These are phyloP conservation scores for Diarsia rubi DNA, from an alignment of 2,888 invertebrate genomes.

Conservation along the genomic window DNA sequence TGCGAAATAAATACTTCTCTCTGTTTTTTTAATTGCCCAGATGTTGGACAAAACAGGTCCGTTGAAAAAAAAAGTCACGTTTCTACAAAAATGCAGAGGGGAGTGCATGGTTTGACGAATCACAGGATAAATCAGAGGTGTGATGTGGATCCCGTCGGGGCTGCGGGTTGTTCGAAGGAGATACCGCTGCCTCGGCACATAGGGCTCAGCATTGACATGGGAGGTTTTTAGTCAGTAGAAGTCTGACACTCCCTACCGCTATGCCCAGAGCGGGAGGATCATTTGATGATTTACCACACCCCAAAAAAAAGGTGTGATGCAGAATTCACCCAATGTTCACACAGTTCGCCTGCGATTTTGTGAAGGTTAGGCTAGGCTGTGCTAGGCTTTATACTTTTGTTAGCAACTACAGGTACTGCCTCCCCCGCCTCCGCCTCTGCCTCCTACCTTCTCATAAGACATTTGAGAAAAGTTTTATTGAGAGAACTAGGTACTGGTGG, in stretches of 20 bases:
- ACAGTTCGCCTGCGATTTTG: not conserved
- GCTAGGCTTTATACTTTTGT: too few relatives aligned
- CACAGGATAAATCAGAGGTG: not conserved
- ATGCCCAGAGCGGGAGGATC: too few relatives aligned
- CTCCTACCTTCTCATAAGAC: not conserved
- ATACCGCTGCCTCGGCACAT: too few relatives aligned
- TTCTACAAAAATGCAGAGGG: not conserved
- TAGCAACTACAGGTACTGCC: not conserved
- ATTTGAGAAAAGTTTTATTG: not conserved
- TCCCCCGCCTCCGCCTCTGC: too few relatives aligned
- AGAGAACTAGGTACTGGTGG: not conserved
- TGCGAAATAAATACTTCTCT: constrained; percentile 24
- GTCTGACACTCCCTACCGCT: too few relatives aligned
- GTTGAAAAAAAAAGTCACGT: not conserved
- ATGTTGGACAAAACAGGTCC: not conserved
- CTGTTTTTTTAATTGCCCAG: constrained; percentile 1
- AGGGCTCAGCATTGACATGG: too few relatives aligned
- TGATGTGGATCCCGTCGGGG: too few relatives aligned
- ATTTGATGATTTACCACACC: too few relatives aligned
- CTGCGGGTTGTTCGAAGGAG: too few relatives aligned
- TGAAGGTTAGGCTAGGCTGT: too few relatives aligned
- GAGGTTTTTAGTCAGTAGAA: too few relatives aligned
- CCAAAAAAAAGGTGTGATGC: too few relatives aligned
- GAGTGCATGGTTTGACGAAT: not conserved
- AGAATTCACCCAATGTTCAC: not conserved